Evolutionary conservation across 2,888 invertebrate genomes (phyloP).

Genomic region (Flabesymbios commensalis): DNA sequence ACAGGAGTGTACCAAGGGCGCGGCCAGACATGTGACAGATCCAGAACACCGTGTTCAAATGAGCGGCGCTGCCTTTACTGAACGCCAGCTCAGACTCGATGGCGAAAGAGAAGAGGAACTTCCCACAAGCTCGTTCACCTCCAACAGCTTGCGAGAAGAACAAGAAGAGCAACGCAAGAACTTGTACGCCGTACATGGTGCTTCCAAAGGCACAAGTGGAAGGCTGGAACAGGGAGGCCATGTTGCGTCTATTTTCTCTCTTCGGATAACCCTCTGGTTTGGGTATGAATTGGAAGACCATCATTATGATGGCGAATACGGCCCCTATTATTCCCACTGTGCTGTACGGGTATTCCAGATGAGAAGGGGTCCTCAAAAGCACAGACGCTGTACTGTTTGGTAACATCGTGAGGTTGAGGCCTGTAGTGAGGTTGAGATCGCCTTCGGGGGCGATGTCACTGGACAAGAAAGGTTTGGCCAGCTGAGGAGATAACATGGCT

Average conservation of each 20-base stretch:
- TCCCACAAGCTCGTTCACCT: conserved; percentile 40
- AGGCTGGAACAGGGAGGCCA: too few species aligned
- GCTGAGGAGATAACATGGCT: conserved; percentile 41
- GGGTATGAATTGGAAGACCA: conserved; percentile 28
- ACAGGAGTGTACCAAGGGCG: conserved; percentile 35
- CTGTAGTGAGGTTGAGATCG: background rate
- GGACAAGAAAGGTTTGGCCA: conserved; percentile 43
- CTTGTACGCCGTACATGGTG: conserved; percentile 32
- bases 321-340: conserved; percentile 32
- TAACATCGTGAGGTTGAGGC: background rate
- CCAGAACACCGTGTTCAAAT: conserved; percentile 43
- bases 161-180: conserved; percentile 37
- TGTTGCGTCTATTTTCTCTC: too few species aligned
- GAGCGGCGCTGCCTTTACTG: conserved; percentile 35
- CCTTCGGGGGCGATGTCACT: background rate
- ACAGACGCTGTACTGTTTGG: conserved; percentile 9
- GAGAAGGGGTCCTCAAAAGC: background rate
- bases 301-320: conserved; percentile 31
- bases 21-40: conserved; percentile 40
- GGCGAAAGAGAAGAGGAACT: conserved; percentile 43
- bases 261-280: conserved; percentile 1
- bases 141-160: conserved; percentile 41
- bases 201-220: conserved; percentile 38
- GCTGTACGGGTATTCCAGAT: conserved; percentile 38
- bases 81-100: conserved; percentile 40